Base-by-base conservation (phyloP, 2,888 invertebrate genomes). In the Mythimna vitellina region DNA sequence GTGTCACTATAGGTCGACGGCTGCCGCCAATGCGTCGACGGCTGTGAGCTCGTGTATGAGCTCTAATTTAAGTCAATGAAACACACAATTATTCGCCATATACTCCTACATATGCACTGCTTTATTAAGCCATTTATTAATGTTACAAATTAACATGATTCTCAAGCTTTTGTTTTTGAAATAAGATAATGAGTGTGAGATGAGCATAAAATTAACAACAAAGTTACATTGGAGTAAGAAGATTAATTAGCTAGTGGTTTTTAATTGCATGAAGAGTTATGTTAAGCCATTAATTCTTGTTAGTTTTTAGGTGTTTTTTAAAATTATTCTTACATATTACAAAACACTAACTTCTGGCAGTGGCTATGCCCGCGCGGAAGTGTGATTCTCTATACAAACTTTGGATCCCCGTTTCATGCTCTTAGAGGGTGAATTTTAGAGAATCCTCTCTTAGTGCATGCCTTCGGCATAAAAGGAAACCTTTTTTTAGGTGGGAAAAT, bases 61-160 rank as follows among this genome's bases (percentile, higher is more conserved):
- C 29, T 29, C 12, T 46, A 51, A 51, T 51, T 51, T 51, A 51
- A 51, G 20, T n/a, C n/a, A 51, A 51, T n/a, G 22, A 53, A 53
- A 53, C 53, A 53, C 22, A 53, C 25, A 56, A 14, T 7, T 20
- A 56, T 20, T 1, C 3, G 12, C 3, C 9, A 20, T 6, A 17
- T 17, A 38, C 25, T 8, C 0, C 0, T 29, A 14, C 8, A 17
- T 5, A 5, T 22, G n/a, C 35, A 42, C 14, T 35, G 17, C n/a
- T 51, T 22, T 68, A 22, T 46, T 54, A 20, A 29, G 5, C 12
- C 0, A 5, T 35, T 35, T 38, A 65, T 42, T 42, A 42, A 69
- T 20, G 25, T 70, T 46, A 70, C 20, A 70, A 70, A 57, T 70
- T 35, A 69, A 71, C 9, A 38, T 38, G 20, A 56, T 46, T 46